Conservation (phyloP, 2,113 vertebrate genomes). For the Tachysurus vachellii region DNA sequence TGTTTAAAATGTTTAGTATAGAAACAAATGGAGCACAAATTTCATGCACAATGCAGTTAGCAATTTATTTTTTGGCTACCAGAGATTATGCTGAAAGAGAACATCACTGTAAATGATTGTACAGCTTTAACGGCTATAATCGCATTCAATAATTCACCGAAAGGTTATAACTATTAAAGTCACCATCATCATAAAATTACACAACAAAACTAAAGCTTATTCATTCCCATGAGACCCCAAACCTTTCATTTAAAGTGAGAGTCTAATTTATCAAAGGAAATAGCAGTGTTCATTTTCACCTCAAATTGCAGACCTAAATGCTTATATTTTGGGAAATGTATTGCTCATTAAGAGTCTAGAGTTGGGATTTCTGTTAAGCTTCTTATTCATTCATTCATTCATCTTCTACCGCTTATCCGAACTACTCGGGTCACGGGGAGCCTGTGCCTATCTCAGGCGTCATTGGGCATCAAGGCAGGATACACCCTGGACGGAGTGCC, state of each 20-base stretch:
- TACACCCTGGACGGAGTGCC: no score
- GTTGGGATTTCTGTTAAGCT: no score
- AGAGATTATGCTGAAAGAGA: no score
- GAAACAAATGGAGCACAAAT: background rate
- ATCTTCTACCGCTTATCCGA: no score
- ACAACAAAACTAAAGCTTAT: background rate
- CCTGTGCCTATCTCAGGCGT: no score
- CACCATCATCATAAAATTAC: background rate
- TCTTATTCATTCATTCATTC: no score
- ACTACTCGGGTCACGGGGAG: no score
- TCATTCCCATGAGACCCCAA: background rate
- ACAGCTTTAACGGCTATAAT: background rate
- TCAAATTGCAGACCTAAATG: background rate
- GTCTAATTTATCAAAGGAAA: background rate
- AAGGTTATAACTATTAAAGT: background rate
- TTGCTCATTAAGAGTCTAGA: no score
- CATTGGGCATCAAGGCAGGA: no score
- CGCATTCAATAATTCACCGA: no score
- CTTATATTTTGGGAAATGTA: background rate
- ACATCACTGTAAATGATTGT: background rate
- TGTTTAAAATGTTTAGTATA: background rate
- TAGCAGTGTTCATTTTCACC: background rate
- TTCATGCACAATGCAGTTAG: background rate
- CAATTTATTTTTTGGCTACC: background rate
- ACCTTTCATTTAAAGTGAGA: background rate